Conservation (phyloP, 2,888 invertebrate species). For the Troides helena region DNA sequence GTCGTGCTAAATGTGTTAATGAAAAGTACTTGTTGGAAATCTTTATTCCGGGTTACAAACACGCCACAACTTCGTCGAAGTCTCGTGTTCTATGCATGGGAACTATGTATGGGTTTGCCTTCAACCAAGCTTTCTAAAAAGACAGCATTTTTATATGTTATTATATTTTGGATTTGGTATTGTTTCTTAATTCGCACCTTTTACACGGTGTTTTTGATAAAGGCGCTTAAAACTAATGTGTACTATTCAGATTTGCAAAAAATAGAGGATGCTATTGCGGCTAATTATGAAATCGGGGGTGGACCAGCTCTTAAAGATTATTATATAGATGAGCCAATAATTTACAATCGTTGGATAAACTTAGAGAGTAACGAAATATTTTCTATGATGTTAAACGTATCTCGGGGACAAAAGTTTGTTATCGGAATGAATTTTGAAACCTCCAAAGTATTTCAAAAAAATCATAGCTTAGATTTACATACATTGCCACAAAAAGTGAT, state of each 20-base stretch:
- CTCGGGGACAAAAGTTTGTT: slow-evolving; percentile 54
- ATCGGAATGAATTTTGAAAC: slow-evolving; percentile 55
- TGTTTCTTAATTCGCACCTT: slow-evolving; percentile 62
- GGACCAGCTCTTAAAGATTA: slow-evolving; percentile 57
- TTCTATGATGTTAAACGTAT: slow-evolving; percentile 44
- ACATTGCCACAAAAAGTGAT: slow-evolving; percentile 51
- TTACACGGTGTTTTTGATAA: slow-evolving; percentile 63
- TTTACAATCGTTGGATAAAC: slow-evolving; percentile 54
- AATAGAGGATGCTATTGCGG: slow-evolving; percentile 54
- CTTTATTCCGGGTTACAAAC: slow-evolving; percentile 4
- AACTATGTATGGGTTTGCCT: slow-evolving; percentile 62
- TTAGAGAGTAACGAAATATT: slow-evolving; percentile 46
- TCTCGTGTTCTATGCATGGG: slow-evolving; percentile 53
- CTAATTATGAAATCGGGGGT: slow-evolving; percentile 58
- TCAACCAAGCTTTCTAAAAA: slow-evolving; percentile 50
- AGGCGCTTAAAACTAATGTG: slow-evolving; percentile 55
- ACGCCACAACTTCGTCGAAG: slow-evolving; percentile 17
- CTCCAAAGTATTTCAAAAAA: slow-evolving; percentile 42
- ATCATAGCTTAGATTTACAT: slow-evolving; percentile 44
- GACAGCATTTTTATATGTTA: slow-evolving; percentile 45
- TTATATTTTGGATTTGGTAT: slow-evolving; percentile 61
- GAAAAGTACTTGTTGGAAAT: slow-evolving; percentile 41
- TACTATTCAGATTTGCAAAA: slow-evolving; percentile 48
- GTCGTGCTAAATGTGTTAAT: slow-evolving; percentile 45
- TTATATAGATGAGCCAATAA: slow-evolving; percentile 49